phyloP scores from a whole-genome alignment of 2,797 vertebrate species.

The Ambastaia sidthimunki region DNA sequence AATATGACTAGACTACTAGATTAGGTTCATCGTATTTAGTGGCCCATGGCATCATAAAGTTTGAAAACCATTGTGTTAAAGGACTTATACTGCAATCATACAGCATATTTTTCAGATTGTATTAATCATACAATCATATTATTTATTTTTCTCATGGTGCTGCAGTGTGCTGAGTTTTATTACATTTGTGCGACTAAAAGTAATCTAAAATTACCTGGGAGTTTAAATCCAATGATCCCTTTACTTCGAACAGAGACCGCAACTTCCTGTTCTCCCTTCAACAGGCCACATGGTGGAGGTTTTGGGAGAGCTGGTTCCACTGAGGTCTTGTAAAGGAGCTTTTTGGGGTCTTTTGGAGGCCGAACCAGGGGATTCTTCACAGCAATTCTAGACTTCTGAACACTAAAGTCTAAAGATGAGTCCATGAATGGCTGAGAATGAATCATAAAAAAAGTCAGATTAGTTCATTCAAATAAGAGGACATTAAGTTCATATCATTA shows the following conservation, averaged over 20 bases:
- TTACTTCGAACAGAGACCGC: neutral
- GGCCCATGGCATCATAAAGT: too few relatives aligned
- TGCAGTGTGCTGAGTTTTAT: neutral
- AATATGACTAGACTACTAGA: too few relatives aligned
- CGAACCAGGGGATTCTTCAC: conserved; percentile 74
- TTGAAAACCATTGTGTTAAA: too few relatives aligned
- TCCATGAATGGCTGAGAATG: conserved; percentile 53
- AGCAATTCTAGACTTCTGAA: conserved; percentile 75
- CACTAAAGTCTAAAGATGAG: conserved; percentile 68
- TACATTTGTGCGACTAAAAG: too few relatives aligned
- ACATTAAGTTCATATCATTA: neutral
- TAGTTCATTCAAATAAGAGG: neutral
- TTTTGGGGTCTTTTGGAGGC: conserved; percentile 74
- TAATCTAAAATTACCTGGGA: conserved; percentile 52
- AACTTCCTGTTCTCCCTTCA: neutral
- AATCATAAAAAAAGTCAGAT: neutral
- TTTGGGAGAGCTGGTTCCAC: conserved; percentile 60
- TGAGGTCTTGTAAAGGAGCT: conserved; percentile 72
- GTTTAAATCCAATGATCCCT: conserved; percentile 54
- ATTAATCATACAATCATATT: too few relatives aligned
- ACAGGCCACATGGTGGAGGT: neutral
- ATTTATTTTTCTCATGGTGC: too few relatives aligned
- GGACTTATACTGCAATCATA: too few relatives aligned
- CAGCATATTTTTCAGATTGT: too few relatives aligned
- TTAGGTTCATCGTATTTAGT: too few relatives aligned